Evolutionary conservation across 2,797 vertebrate genomes (phyloP).

Genomic region (Hyperoplus lanceolatus): DNA sequence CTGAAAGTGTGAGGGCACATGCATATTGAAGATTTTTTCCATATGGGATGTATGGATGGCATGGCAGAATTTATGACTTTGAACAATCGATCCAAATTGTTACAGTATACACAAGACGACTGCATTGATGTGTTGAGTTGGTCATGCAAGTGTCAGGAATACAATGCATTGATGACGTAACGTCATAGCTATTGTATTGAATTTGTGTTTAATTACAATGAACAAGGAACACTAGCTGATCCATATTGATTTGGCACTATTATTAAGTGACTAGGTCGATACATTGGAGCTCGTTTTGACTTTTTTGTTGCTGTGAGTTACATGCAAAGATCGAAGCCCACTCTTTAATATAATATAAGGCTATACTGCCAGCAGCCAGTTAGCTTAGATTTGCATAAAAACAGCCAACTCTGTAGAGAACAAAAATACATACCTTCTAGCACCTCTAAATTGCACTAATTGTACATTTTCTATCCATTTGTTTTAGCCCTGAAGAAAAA

Average conservation of each 20-base stretch:
- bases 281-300: too few species aligned
- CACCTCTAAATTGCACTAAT: not conserved
- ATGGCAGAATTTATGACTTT: too few species aligned
- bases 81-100: too few species aligned
- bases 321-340: not conserved
- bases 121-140: not conserved
- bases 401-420: not conserved
- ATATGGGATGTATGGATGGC: not conserved
- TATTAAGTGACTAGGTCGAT: not conserved
- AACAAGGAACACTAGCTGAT: not conserved
- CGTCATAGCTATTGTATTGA: not conserved
- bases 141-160: not conserved
- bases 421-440: not conserved
- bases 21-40: not conserved
- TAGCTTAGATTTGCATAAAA: not conserved
- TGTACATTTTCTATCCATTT: not conserved
- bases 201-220: too few species aligned
- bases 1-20: not conserved
- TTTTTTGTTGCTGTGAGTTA: not conserved
- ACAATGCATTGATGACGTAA: not conserved
- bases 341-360: not conserved
- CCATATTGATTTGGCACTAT: not conserved
- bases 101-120: not conserved
- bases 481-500: not conserved
- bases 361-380: not conserved